Base-by-base conservation (phyloP, 2,888 invertebrate genomes). In the Morpho deidamia region DNA sequence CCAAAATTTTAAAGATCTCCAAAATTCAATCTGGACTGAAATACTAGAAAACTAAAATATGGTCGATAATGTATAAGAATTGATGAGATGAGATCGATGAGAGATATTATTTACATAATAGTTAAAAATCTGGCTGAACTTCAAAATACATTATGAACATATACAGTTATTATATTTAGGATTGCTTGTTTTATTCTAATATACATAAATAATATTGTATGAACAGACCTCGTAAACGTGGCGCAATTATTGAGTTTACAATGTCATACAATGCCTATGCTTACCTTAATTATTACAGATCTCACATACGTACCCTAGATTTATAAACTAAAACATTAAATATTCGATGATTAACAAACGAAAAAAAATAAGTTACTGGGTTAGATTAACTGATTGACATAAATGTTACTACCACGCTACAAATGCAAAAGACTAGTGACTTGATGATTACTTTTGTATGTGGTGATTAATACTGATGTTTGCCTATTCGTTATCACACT, bases 391-490 rank as follows among this genome's bases (percentile, higher is more conserved):
- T 38, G 51, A n/a, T 39, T 42, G 44, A 43, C 7, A 32, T 37
- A 10, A 23, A 51, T 41, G 41, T 7, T 12, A 37, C 8, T 48
- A 49, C 34, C 11, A 12, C 14, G 42, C 54, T 59, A 56, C 46
- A 72, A 72, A 74, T 74, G 70, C 69, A 66, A 59, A 53, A 60
- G 74, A 76, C 75, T 74, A 76, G 70, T 66, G 61, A 48, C 59
- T 51, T 34, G 12, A 59, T 55, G 11, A 38, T 58, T 43, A 41
- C 53, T 50, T 56, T 53, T 57, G 69, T 75, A 76, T 75, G 76
- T 76, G 72, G 73, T 74, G 55, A 71, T 70, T 78, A 81, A 79
- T 81, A 81, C 81, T 83, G 74, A 77, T 76, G 76, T 73, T 69
- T 74, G 68, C 55, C 56, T 63, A 64, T 67, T 57, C 63, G 55